A percentile compares a stretch with the other conserved stretches of the same genome.
Evolutionary conservation across 1,140 invertebrate genomes (phyloP).

Genomic region (Nixonia krombeini): DNA sequence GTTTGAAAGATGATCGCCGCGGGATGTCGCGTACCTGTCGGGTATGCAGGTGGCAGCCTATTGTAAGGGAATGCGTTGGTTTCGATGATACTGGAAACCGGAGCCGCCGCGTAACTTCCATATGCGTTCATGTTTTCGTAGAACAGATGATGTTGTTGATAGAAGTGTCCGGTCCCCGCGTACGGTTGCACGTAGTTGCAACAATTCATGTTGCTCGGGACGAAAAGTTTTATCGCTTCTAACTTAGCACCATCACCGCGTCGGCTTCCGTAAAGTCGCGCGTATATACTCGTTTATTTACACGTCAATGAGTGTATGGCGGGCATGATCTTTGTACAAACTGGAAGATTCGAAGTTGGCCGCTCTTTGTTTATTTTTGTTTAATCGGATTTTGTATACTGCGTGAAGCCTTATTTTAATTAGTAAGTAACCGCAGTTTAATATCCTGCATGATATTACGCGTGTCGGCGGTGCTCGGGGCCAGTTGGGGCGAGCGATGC

Average conservation of each 20-base stretch:
- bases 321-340: not conserved
- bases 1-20: too few species aligned
- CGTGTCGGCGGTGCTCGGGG: not conserved
- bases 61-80: constrained; percentile 58
- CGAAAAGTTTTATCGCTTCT: not conserved
- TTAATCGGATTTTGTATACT: too few species aligned
- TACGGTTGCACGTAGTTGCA: constrained; percentile 73
- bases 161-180: constrained; percentile 65
- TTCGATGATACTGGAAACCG: constrained; percentile 60
- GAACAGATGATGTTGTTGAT: constrained; percentile 64
- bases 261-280: not conserved
- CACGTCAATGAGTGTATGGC: not conserved
- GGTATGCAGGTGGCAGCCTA: constrained; percentile 56
- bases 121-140: constrained; percentile 63
- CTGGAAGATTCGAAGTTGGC: constrained; percentile 19
- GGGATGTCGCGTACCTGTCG: constrained; percentile 59
- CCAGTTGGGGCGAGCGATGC: not conserved
- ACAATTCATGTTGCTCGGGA: constrained; percentile 67
- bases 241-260: not conserved
- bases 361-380: not conserved
- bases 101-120: constrained; percentile 51
- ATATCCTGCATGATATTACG: not conserved
- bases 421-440: too few species aligned
- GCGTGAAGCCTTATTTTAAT: too few species aligned
- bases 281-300: not conserved